phyloP scores from a whole-genome alignment of 2,888 invertebrate genomes.

The Cecidostiba fungosa region DNA sequence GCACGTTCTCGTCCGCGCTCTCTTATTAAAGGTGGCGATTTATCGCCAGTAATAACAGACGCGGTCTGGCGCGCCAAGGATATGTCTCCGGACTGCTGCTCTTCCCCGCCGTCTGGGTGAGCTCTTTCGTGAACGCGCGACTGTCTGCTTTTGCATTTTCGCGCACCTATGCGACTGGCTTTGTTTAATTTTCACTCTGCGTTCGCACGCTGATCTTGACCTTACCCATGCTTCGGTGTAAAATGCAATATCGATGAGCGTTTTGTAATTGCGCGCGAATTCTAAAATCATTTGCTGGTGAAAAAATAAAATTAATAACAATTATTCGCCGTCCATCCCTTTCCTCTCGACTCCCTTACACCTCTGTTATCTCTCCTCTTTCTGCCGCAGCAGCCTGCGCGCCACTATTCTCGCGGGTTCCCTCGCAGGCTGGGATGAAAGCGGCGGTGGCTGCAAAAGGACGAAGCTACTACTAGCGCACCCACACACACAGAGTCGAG shows the following conservation, averaged over 20 bases:
- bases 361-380: background rate
- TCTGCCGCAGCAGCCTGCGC: background rate
- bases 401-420: background rate
- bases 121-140: background rate
- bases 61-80: conserved; percentile 73
- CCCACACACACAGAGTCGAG: background rate
- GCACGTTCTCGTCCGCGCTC: conserved; percentile 54
- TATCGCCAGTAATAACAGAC: conserved; percentile 79
- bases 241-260: background rate
- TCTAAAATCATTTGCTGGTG: background rate
- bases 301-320: conserved; percentile 13
- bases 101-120: background rate
- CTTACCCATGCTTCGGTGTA: background rate
- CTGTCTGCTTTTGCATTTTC: background rate
- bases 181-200: conserved; percentile 39
- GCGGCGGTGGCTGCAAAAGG: conserved; percentile 15
- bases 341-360: background rate
- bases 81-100: conserved; percentile 41
- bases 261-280: background rate
- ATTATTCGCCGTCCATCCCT: no score
- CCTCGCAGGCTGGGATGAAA: background rate
- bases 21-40: conserved; percentile 80
- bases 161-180: background rate
- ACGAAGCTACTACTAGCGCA: background rate
- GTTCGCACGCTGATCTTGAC: background rate